Conservation (phyloP, 2,113 vertebrate genomes). For the Pipra filicauda region DNA sequence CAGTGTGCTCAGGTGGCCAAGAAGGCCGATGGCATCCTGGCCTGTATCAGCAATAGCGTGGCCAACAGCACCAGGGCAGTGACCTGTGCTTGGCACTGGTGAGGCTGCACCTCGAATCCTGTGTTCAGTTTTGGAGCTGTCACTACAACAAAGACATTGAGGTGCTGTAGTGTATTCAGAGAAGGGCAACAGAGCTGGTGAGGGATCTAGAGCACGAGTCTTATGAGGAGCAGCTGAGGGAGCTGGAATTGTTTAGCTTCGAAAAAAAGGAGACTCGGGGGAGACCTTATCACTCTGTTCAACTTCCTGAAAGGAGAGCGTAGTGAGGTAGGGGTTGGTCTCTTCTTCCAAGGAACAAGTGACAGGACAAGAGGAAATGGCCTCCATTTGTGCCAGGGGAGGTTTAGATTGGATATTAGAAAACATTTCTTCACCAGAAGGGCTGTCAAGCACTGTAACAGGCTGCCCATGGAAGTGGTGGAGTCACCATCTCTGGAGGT, state of each 20-base stretch:
- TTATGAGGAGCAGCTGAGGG: too few relatives aligned
- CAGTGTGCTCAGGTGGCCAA: background rate
- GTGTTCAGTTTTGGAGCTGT: background rate
- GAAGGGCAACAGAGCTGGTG: rapidly evolving
- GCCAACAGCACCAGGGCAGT: background rate
- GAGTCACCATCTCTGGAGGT: background rate
- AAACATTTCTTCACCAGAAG: background rate
- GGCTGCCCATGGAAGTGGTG: background rate
- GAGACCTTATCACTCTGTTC: background rate
- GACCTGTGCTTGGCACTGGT: background rate
- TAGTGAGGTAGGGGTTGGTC: background rate
- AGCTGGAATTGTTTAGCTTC: background rate
- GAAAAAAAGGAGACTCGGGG: background rate
- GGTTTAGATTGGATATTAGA: background rate
- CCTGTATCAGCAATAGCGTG: background rate
- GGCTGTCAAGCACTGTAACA: background rate
- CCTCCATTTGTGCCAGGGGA: background rate
- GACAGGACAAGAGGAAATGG: background rate
- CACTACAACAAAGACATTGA: background rate
- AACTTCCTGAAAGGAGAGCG: background rate
- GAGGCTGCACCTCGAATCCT: background rate
- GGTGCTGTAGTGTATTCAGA: background rate
- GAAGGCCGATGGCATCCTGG: rapidly evolving
- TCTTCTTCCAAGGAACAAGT: background rate
- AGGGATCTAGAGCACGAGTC: background rate